Evolutionary conservation across 2,888 invertebrate species (phyloP).

Genomic region (Torymus auratus): DNA sequence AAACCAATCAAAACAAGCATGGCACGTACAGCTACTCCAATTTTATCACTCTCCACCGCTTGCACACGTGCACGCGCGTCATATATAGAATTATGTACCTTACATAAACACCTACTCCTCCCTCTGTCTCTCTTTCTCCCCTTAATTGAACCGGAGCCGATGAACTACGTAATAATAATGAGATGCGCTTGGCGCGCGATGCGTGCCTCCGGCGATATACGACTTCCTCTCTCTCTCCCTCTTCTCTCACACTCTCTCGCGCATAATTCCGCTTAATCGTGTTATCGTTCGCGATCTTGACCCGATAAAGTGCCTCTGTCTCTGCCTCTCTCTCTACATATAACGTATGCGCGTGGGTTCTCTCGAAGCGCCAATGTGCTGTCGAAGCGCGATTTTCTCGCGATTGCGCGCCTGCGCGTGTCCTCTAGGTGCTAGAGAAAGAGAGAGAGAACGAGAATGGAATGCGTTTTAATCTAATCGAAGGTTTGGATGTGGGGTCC

Average conservation of each 20-base stretch:
- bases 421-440: too few relatives aligned
- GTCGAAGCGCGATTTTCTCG: background rate
- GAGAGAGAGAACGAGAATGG: too few relatives aligned
- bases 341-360: background rate
- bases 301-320: conserved; percentile 36
- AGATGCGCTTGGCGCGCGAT: conserved; percentile 4
- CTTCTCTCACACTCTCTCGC: background rate
- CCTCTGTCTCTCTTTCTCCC: too few relatives aligned
- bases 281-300: conserved; percentile 58
- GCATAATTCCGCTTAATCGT: conserved; percentile 56
- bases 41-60: background rate
- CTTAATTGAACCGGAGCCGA: too few relatives aligned
- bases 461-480: too few relatives aligned
- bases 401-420: too few relatives aligned
- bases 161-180: background rate
- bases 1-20: background rate
- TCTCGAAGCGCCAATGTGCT: background rate
- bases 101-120: too few relatives aligned
- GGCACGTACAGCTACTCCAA: too few relatives aligned
- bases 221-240: conserved; percentile 54
- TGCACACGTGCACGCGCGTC: too few relatives aligned
- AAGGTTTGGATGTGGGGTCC: too few relatives aligned
- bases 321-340: background rate
- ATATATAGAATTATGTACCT: too few relatives aligned
- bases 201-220: conserved; percentile 14